A percentile compares a stretch with the other conserved stretches of the same genome.
These are phyloP conservation scores for Drosophila athabasca DNA, from an alignment of 1,140 invertebrate genomes.

Conservation along the genomic window DNA sequence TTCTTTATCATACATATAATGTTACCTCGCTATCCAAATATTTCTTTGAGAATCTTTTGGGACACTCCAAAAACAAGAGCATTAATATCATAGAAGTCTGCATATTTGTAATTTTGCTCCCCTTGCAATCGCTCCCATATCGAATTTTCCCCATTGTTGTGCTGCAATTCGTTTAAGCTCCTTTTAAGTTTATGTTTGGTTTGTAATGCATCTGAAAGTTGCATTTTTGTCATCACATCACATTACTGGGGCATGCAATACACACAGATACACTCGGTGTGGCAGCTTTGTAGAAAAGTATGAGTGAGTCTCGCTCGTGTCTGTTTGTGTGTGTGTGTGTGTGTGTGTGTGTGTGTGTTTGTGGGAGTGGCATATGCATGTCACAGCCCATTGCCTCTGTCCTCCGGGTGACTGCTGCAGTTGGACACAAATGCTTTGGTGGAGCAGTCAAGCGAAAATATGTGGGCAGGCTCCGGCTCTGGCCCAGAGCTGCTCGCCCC, in stretches of 20 bases:
- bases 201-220: constrained; percentile 56
- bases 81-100: no score
- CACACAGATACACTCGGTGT: not conserved
- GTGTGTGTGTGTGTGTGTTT: constrained; percentile 18
- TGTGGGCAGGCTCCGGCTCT: constrained; percentile 45
- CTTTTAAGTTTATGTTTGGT: constrained; percentile 55
- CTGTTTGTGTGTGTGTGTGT: no score
- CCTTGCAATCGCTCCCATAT: no score
- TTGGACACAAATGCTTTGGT: constrained; percentile 38
- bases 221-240: constrained; percentile 40
- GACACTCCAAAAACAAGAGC: no score
- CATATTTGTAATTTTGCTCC: no score
- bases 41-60: no score
- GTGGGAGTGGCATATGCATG: constrained; percentile 22
- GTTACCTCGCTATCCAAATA: no score
- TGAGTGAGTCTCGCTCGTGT: not conserved
- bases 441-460: constrained; percentile 44
- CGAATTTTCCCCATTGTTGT: constrained; percentile 8
- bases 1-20: no score
- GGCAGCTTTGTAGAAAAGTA: not conserved
- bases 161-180: constrained; percentile 52
- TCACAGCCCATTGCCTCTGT: constrained; percentile 36
- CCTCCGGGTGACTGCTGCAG: constrained; percentile 33
- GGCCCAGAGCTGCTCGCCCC: constrained; percentile 11
- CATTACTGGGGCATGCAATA: constrained; percentile 26